Evolutionary conservation across 2,888 invertebrate species (phyloP), one percentile per base, ranked within the genome.

Genomic region (Hypomecis punctinalis): DNA sequence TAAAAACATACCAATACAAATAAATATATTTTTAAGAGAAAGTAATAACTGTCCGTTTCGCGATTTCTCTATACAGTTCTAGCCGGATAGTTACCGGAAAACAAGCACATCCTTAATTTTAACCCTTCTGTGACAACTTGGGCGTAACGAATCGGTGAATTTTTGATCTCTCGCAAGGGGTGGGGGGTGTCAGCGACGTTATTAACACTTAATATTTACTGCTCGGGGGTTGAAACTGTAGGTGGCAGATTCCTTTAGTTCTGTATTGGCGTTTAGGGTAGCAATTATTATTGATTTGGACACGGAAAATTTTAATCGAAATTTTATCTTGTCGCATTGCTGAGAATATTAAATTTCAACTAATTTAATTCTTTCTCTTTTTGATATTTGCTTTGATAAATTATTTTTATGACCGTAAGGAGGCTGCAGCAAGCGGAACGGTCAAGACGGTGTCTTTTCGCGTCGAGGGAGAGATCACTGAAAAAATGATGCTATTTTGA

Each of bases 141-240:
- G 77, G 81, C 81, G 87, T 81, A 85, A 85, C 84, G 83, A 82
- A 83, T 82, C 77, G 83, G 79, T 89, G 88, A 88, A 89, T 89
- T 89, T 89, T 89, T 89, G 88, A 89, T 89, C 87, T 78, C 68
- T 55, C 47, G 59, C 63, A 69, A 68, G 67, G 69, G 62, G 56
- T 39, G 52, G 78, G 81, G 82, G 83, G 82, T 81, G 84, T 82
- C 84, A 79, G 78, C 80, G 78, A 78, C 83, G 84, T 88, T 88
- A 88, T 89, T 89, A 89, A 87, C 89, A 88, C 87, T 89, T 89
- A 87, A 89, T 88, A 89, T 89, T 88, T 88, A 88, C 85, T 81
- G 79, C 76, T 76, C 57, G 69, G 80, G 83, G 78, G 57, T 43
- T 54, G 61, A 40, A 61, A 61, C 46, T 57, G 65, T 57, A 57